phyloP scores from a whole-genome alignment of 35 echinoderm and acorn worm genomes.

The Antedon bifida region DNA sequence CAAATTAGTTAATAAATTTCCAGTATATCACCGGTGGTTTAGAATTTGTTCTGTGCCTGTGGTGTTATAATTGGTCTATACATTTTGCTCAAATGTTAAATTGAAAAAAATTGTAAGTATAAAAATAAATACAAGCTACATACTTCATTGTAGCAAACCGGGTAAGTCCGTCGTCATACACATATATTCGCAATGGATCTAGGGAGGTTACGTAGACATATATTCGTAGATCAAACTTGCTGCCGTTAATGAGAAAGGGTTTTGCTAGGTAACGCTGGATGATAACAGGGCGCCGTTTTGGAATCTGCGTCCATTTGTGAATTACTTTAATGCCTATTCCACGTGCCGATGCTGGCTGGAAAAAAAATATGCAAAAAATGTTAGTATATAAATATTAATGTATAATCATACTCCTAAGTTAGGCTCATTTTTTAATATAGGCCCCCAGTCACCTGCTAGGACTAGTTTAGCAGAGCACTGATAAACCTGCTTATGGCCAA shows the following conservation, averaged over 20 bases:
- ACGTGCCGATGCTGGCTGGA: conserved; percentile 86
- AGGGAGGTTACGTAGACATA: conserved; percentile 87
- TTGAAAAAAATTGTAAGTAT: too few species aligned
- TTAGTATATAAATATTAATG: neutral
- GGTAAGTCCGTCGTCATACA: conserved; percentile 74
- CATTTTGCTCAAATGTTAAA: too few species aligned
- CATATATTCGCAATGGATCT: conserved; percentile 71
- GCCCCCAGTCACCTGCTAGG: too few species aligned
- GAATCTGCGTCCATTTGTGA: conserved; percentile 98
- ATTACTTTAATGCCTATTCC: conserved; percentile 88
- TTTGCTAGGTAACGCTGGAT: conserved; percentile 88
- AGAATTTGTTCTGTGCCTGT: too few species aligned
- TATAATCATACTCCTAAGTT: neutral
- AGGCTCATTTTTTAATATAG: too few species aligned
- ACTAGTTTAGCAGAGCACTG: too few species aligned
- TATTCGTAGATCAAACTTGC: conserved; percentile 95
- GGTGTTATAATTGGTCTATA: too few species aligned
- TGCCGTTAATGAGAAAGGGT: conserved; percentile 93
- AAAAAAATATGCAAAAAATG: conserved; percentile 6
- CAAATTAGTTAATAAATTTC: too few species aligned
- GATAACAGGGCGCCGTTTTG: conserved; percentile 63
- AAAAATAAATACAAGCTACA: too few species aligned
- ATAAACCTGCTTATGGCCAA: too few species aligned
- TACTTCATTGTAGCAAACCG: conserved; percentile 99
- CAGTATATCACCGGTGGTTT: too few species aligned